Percentiles rank a stretch among this genome's conserved stretches.
phyloP scores from a whole-genome alignment of 2,113 vertebrate species.

The Furnarius figulus region DNA sequence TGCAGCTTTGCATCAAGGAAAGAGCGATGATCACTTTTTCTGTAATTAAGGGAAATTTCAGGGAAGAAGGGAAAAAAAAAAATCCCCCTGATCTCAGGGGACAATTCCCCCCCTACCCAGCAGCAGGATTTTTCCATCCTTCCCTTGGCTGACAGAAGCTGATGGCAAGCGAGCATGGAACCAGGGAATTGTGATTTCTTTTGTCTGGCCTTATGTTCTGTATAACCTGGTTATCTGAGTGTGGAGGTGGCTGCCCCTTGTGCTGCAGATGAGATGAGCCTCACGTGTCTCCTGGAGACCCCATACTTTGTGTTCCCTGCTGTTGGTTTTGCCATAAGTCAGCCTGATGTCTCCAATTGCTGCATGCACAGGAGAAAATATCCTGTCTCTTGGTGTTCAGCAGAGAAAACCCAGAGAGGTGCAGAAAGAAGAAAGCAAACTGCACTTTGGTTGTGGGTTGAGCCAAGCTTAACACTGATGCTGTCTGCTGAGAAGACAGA shows the following conservation, averaged over 20 bases:
- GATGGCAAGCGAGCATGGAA: fast-evolving
- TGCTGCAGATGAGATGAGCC: neutral
- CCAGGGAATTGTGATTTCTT: neutral
- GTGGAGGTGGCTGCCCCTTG: fast-evolving
- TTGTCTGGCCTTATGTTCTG: neutral
- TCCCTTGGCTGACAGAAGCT: neutral
- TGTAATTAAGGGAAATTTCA: neutral
- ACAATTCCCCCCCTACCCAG: neutral
- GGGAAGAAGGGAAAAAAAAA: neutral
- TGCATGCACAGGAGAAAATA: neutral
- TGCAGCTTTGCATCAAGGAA: neutral
- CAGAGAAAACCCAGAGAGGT: neutral
- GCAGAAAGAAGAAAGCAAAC: neutral
- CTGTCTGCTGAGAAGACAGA: neutral
- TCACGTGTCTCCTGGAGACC: neutral
- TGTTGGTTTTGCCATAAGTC: neutral
- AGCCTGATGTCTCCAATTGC: fast-evolving
- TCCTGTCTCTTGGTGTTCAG: neutral
- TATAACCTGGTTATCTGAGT: fast-evolving
- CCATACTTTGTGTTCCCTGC: fast-evolving
- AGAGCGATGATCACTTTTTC: neutral
- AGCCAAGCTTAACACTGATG: fast-evolving
- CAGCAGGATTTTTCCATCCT: neutral
- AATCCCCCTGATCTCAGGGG: neutral
- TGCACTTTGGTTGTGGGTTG: fast-evolving